Percentiles rank a stretch among this genome's conserved stretches.
Conservation (phyloP, 53 echinoderm and acorn worm species). For the Henricia sp. region DNA sequence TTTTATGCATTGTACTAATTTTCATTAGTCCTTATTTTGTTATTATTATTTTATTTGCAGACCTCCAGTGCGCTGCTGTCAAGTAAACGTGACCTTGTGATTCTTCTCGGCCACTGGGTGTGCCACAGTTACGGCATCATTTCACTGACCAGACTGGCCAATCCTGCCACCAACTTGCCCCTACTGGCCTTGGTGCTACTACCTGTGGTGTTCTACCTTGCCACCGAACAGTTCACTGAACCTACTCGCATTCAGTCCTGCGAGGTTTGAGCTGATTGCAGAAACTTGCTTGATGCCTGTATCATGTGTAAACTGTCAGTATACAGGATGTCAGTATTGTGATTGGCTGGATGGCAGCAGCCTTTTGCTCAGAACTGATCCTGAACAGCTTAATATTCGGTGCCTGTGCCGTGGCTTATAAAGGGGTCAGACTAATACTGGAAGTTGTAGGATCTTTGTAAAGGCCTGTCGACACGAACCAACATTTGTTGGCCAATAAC, state of each 20-base stretch:
- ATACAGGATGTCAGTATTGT: no score
- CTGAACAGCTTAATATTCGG: no score
- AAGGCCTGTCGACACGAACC: no score
- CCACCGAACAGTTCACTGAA: conserved; percentile 86
- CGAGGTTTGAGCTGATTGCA: conserved; percentile 40
- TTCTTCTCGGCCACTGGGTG: conserved; percentile 88
- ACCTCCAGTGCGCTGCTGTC: conserved; percentile 77
- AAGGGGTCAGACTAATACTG: no score
- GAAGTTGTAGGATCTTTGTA: no score
- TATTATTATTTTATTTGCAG: conserved; percentile 67
- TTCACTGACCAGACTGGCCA: conserved; percentile 79
- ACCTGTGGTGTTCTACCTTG: conserved; percentile 86
- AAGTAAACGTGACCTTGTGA: conserved; percentile 75
- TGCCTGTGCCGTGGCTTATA: no score
- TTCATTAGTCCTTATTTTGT: no score
- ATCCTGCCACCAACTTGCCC: conserved; percentile 72
- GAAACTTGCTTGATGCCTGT: not conserved
- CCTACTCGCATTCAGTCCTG: conserved; percentile 60
- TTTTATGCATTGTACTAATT: no score
- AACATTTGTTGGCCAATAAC: no score
- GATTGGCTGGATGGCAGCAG: no score
- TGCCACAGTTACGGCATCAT: conserved; percentile 94
- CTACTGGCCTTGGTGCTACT: conserved; percentile 84
- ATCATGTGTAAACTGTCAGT: no score
- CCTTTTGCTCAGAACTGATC: no score